Evolutionary conservation across 2,113 vertebrate genomes (phyloP), one percentile per base, ranked within the genome.

Genomic region (Sialia sialis): DNA sequence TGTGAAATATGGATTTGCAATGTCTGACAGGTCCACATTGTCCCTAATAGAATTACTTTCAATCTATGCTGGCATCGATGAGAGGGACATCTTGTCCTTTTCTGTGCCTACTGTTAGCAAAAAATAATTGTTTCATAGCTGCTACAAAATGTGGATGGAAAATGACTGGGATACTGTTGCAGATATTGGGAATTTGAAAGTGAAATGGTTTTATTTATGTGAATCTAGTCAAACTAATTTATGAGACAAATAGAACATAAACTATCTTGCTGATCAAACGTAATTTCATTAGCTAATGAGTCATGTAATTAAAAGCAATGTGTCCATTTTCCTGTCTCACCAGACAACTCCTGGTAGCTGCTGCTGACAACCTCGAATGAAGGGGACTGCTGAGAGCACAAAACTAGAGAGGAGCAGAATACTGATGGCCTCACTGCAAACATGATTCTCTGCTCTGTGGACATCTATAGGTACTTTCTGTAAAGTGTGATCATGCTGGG

Each of bases 221-320:
- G 34, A 85, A 70, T 74, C 29, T 44, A 80, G 39, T 46, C 25
- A 79, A 59, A 58, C 26, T 60, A 82, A 89, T 87, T 51, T 76
- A 16, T 63, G 79, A 79, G 36, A 95, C 51, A 89, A 94, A 91
- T 30, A 90, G 56, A 72, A 84, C 36, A 66, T 34, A 69, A 46
- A 89, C 51, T 83, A 91, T 87, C n/a, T 90, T 83, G 76, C 43
- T 76, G 55, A 89, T 93, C 38, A 80, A 85, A 90, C 51, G 69
- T 91, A 70, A 94, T 93, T 89, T 91, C 59, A 84, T 92, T 94
- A 94, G 39, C 23, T 92, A 94, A 92, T 79, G 78, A 87, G 63
- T 93, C 91, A 79, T 46, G 63, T 80, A 92, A 95, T 89, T 94
- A 85, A 89, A 97, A 84, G 27, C 30, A 87, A 48, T 70, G 54